Evolutionary conservation across 1,140 invertebrate genomes (phyloP).

Genomic region (Phenacoccus solenopsis): DNA sequence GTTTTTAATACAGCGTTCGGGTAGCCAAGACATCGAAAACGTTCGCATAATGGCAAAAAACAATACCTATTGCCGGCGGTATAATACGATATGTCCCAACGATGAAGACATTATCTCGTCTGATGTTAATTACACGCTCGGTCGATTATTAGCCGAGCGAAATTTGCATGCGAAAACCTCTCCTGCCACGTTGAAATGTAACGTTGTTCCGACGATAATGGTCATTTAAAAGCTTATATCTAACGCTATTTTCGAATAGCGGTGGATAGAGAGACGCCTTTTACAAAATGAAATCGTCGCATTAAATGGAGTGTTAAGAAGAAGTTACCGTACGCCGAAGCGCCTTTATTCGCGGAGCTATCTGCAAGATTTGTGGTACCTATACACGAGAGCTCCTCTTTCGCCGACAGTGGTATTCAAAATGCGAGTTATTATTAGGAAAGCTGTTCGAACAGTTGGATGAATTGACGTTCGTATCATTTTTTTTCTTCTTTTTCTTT

Average conservation of each 20-base stretch:
- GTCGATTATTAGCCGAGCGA: not conserved
- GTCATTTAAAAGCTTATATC: constrained; percentile 3
- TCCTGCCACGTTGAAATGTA: not conserved
- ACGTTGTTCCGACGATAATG: not conserved
- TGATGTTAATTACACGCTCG: not conserved
- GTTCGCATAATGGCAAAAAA: too few species aligned
- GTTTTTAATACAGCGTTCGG: too few species aligned
- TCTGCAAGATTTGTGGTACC: not conserved
- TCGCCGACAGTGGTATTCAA: too few species aligned
- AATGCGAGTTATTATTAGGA: too few species aligned
- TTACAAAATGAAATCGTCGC: not conserved
- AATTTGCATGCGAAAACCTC: not conserved
- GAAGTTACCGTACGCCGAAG: not conserved
- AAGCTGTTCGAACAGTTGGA: too few species aligned
- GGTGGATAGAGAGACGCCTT: too few species aligned
- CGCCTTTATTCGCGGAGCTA: not conserved
- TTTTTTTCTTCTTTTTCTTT: too few species aligned
- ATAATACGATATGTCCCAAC: not conserved
- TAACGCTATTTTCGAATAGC: not conserved
- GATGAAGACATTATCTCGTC: not conserved
- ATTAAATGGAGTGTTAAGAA: constrained; percentile 3
- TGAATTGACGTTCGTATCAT: too few species aligned
- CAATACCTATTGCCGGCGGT: too few species aligned
- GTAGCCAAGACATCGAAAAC: too few species aligned
- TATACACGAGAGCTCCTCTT: too few species aligned